Base-by-base conservation (phyloP, 1,140 invertebrate species). In the Panonychus citri region DNA sequence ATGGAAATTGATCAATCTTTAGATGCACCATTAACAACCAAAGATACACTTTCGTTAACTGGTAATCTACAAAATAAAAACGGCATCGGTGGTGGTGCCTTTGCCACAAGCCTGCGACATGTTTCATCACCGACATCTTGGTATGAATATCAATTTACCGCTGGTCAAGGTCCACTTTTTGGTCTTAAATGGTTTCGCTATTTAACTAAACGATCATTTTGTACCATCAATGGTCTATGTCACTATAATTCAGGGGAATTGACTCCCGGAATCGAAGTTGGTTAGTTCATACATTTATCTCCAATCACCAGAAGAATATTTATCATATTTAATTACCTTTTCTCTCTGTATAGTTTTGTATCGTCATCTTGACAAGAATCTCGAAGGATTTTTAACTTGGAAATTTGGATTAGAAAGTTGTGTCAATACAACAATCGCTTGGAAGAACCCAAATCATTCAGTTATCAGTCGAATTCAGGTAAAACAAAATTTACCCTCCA, bases 1-100 rank as follows among this genome's bases (percentile, higher is more conserved):
- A 88, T 95, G 81, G 81, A 80, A 28, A 81, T 95, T 64, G 77
- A 79, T 30, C 89, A 94, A 66, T 88, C 86, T 0, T 85, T 95
- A 49, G 88, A 96, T 70, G 82, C 85, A 48, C 90, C 89, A 1
- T 72, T 95, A 12, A 91, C 85, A 1, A 66, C 78, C 51, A 80
- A 78, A 62, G 83, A 95, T 63, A 88, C 83, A 10, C 75, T 82
- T 50, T 81, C 79, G 15, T 56, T 73, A 10, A 63, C 59, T 54
- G 73, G 71, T 2, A 79, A 81, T 63, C 70, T 94, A 30, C 77
- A 78, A 28, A 82, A 83, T 7, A 80, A 84, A 60, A 93, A 94
- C 76, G 89, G 89, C 19, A 82, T 78, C 59, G 81, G 83, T 4
- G 71, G 73, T 25, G 85, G 85, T 1, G 76, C 76, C 42, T 74